These are phyloP conservation scores for Teleiodes luculella DNA, from an alignment of 2,888 invertebrate species.

Conservation along the genomic window DNA sequence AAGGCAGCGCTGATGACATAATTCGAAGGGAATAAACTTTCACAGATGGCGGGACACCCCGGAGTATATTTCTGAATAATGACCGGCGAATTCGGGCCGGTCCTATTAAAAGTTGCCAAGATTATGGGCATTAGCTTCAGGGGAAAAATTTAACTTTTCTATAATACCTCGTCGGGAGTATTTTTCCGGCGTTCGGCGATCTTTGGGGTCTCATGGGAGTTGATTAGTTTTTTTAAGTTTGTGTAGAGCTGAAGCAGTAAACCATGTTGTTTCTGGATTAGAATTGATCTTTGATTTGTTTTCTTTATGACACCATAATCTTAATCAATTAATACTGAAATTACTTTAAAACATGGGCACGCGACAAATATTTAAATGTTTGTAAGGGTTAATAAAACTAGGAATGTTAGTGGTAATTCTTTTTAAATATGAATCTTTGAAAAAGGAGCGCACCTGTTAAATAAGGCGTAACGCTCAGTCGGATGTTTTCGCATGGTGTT, in stretches of 20 bases:
- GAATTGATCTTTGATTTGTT: no score
- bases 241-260: neutral
- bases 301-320: no score
- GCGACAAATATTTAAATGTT: no score
- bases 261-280: no score
- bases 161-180: slow-evolving; percentile 43
- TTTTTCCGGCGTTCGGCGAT: slow-evolving; percentile 25
- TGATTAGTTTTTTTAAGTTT: slow-evolving; percentile 13
- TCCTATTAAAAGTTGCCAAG: slow-evolving; percentile 76
- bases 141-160: slow-evolving; percentile 64
- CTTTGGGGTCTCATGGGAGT: slow-evolving; percentile 25
- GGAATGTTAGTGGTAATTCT: no score
- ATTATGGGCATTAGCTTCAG: slow-evolving; percentile 71
- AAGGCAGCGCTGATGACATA: slow-evolving; percentile 36
- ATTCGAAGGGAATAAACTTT: slow-evolving; percentile 57
- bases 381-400: no score
- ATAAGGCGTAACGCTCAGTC: no score
- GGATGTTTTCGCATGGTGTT: no score
- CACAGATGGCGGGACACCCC: slow-evolving; percentile 52
- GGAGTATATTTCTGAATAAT: slow-evolving; percentile 71
- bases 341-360: no score
- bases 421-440: no score
- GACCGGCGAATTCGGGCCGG: slow-evolving; percentile 66
- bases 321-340: no score
- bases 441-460: no score